A percentile compares a stretch with the other conserved stretches of the same genome.
Evolutionary conservation across 1,140 invertebrate species (phyloP).

Genomic region (Drosophila asahinai): DNA sequence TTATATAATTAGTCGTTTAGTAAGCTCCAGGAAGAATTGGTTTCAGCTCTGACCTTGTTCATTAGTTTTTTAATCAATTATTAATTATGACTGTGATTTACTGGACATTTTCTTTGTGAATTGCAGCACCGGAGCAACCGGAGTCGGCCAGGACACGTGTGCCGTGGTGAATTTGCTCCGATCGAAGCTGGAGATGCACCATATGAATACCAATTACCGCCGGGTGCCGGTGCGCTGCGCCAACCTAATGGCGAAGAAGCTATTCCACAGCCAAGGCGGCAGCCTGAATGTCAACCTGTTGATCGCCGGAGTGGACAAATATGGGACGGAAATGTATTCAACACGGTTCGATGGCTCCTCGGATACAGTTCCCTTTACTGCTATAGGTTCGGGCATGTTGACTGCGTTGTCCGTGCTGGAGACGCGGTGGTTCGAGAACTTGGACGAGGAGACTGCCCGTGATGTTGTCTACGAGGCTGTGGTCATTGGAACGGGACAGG

Average conservation of each 20-base stretch:
- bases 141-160: not conserved
- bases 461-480: not conserved
- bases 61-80: too few relatives aligned
- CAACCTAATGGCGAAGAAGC: not conserved
- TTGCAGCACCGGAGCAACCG: not conserved
- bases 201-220: not conserved
- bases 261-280: not conserved
- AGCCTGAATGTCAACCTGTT: not conserved
- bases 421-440: not conserved
- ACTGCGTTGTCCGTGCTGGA: not conserved
- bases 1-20: too few relatives aligned
- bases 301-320: not conserved
- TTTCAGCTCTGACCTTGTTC: too few relatives aligned
- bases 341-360: conserved; percentile 1
- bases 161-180: not conserved
- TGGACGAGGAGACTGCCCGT: not conserved
- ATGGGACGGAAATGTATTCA: not conserved
- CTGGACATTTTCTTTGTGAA: not conserved
- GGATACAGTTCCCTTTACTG: not conserved
- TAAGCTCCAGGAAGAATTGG: too few relatives aligned
- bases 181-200: not conserved
- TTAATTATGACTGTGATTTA: not conserved
- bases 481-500: not conserved
- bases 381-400: not conserved
- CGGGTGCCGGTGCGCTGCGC: not conserved